Conservation (phyloP, 2,113 vertebrate species). For the Pycnonotus jocosus region DNA sequence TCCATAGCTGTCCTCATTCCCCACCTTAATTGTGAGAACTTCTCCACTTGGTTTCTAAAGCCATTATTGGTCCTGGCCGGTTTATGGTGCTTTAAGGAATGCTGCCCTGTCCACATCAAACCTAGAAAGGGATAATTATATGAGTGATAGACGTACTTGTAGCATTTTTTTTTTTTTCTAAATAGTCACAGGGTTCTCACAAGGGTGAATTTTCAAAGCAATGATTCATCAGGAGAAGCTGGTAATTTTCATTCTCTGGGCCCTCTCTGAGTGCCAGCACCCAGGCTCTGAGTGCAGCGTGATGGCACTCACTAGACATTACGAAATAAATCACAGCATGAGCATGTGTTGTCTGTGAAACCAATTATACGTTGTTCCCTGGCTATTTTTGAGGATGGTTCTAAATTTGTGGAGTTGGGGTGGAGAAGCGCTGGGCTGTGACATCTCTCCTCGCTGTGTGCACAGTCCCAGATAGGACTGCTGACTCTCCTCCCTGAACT, state of each 20-base stretch:
- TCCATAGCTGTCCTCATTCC: constrained; percentile 39
- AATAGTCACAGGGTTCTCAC: constrained; percentile 59
- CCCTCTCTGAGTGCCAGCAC: constrained; percentile 13
- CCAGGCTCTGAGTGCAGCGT: background rate
- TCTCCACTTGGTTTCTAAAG: constrained; percentile 48
- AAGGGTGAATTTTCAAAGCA: constrained; percentile 46
- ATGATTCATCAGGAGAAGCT: constrained; percentile 52
- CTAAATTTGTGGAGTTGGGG: constrained; percentile 58
- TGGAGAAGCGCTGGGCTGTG: background rate
- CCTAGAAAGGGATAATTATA: constrained; percentile 68
- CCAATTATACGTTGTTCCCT: constrained; percentile 54
- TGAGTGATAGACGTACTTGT: constrained; percentile 60
- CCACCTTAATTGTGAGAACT: constrained; percentile 73
- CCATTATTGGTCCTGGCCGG: constrained; percentile 28
- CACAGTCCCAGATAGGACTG: constrained; percentile 24
- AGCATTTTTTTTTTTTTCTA: constrained; percentile 19
- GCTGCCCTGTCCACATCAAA: constrained; percentile 66
- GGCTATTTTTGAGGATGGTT: constrained; percentile 54
- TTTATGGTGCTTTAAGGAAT: constrained; percentile 66
- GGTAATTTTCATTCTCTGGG: constrained; percentile 56
- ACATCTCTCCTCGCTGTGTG: background rate
- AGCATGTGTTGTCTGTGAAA: constrained; percentile 59
- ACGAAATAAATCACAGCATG: constrained; percentile 58
- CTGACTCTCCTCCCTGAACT: constrained; percentile 30
- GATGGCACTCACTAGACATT: constrained; percentile 56